These are phyloP conservation scores for Drosophila anomalipes DNA, from an alignment of 2,888 invertebrate genomes.

Conservation along the genomic window DNA sequence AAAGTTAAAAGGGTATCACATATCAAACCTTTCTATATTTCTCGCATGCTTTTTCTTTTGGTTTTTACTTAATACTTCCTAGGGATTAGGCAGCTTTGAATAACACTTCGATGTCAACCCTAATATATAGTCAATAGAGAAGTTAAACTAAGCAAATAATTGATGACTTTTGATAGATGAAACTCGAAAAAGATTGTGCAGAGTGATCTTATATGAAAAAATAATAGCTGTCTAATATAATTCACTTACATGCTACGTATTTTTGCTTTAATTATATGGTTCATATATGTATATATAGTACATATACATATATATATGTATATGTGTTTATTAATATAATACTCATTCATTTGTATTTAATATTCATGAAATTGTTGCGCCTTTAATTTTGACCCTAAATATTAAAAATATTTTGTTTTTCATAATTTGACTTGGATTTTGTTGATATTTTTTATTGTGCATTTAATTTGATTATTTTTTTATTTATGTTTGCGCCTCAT, in stretches of 20 bases:
- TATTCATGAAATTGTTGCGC: constrained; percentile 40
- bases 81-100: constrained; percentile 35
- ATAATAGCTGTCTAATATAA: constrained; percentile 14
- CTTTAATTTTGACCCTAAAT: constrained; percentile 44
- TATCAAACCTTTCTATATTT: constrained; percentile 42
- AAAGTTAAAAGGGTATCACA: constrained; percentile 54
- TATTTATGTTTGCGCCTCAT: constrained; percentile 27
- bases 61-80: constrained; percentile 24
- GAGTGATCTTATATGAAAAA: constrained; percentile 16
- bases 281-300: constrained; percentile 32
- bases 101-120: constrained; percentile 65
- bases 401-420: constrained; percentile 66
- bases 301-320: constrained; percentile 37
- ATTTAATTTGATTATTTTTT: constrained; percentile 18
- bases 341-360: constrained; percentile 36
- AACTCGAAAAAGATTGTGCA: constrained; percentile 31
- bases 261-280: constrained; percentile 28
- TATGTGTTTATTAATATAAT: constrained; percentile 36
- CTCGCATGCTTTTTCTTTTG: not conserved
- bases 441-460: constrained; percentile 53
- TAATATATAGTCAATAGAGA: constrained; percentile 21
- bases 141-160: constrained; percentile 5
- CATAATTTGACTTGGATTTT: constrained; percentile 73
- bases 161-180: constrained; percentile 1
- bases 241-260: constrained; percentile 55